phyloP scores from a whole-genome alignment of 2,888 invertebrate species.

The Cynaeus angustus region DNA sequence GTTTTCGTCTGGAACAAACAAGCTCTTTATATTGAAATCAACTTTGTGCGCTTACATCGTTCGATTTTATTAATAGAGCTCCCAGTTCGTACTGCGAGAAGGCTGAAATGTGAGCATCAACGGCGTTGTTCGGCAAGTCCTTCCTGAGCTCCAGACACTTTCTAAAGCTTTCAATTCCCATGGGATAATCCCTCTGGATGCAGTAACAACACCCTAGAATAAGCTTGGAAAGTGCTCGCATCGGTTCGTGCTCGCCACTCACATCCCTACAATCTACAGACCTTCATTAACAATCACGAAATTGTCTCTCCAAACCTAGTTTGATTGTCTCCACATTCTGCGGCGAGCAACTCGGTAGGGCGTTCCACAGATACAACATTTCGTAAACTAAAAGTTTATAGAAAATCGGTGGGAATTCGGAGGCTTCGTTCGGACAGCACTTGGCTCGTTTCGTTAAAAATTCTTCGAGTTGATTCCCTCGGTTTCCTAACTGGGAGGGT shows the following conservation, averaged over 20 bases:
- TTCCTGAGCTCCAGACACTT: conserved; percentile 67
- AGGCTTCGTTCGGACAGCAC: conserved; percentile 62
- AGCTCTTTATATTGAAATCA: conserved; percentile 1
- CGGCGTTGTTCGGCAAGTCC: conserved; percentile 58
- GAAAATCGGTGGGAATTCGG: conserved; percentile 64
- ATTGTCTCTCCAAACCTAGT: conserved; percentile 66
- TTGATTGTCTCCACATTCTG: conserved; percentile 70
- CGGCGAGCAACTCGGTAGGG: conserved; percentile 75
- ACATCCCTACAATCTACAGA: conserved; percentile 64
- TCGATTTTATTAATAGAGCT: conserved; percentile 70
- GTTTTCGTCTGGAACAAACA: conserved; percentile 71
- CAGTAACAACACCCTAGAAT: conserved; percentile 73
- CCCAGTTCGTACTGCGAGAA: conserved; percentile 80
- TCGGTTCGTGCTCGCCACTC: conserved; percentile 70
- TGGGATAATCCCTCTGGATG: conserved; percentile 69
- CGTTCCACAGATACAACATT: conserved; percentile 81
- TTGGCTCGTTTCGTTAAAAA: conserved; percentile 64
- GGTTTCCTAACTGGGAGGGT: conserved; percentile 54
- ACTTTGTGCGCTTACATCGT: conserved; percentile 56
- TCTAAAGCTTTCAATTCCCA: conserved; percentile 68
- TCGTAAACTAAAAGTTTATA: conserved; percentile 78
- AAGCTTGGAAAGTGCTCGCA: conserved; percentile 74
- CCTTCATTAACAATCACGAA: neutral
- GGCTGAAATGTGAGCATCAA: conserved; percentile 77
- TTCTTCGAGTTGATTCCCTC: conserved; percentile 66